phyloP scores from a whole-genome alignment of 2,797 vertebrate genomes.

The Pampus argenteus region DNA sequence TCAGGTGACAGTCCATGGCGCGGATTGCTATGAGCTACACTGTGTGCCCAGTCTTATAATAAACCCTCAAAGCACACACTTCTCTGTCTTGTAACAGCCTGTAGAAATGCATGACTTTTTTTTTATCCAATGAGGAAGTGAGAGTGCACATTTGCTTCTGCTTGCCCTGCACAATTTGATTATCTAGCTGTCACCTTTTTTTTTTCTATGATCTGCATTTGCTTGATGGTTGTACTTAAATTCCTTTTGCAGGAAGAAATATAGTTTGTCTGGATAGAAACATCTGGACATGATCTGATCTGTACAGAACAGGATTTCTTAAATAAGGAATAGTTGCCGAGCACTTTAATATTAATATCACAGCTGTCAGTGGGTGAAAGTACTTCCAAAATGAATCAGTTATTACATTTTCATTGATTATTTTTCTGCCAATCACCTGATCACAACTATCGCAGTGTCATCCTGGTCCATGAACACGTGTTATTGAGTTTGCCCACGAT shows the following conservation, averaged over 20 bases:
- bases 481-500: slow-evolving; percentile 21
- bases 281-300: background rate
- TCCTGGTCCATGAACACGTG: slow-evolving; percentile 38
- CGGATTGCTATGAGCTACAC: slow-evolving; percentile 20
- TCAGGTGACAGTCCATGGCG: slow-evolving; percentile 59
- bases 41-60: slow-evolving; percentile 10
- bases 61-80: slow-evolving; percentile 66
- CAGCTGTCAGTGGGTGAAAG: background rate
- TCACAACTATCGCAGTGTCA: background rate
- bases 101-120: background rate
- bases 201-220: background rate
- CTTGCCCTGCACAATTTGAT: slow-evolving; percentile 7
- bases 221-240: background rate
- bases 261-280: background rate
- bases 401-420: background rate
- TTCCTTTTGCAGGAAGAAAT: background rate
- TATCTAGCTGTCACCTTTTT: slow-evolving; percentile 34
- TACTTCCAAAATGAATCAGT: background rate
- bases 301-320: background rate
- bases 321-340: background rate
- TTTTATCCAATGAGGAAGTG: slow-evolving; percentile 49
- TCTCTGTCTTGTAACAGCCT: background rate
- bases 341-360: background rate
- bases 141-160: slow-evolving; percentile 6
- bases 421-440: slow-evolving; percentile 6